These are phyloP conservation scores for Lonchura striata DNA, from an alignment of 2,113 vertebrate species.

Conservation along the genomic window DNA sequence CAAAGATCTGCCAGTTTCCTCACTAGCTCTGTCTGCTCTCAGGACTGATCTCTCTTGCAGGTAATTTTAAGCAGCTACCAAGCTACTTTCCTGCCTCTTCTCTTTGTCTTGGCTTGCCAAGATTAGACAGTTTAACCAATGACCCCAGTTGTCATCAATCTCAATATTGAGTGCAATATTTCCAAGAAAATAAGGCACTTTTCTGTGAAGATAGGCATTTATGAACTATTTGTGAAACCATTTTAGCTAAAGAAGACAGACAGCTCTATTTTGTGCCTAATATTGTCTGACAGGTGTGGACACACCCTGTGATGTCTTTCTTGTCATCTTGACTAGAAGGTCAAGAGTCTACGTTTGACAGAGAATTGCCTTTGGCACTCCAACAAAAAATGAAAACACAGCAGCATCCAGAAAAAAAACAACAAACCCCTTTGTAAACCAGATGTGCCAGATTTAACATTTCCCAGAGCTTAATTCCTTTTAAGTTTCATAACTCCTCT, in stretches of 20 bases:
- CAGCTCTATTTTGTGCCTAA: constrained; percentile 16
- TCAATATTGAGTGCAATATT: not conserved
- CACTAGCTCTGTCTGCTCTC: not conserved
- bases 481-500: not conserved
- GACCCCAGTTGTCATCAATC: constrained; percentile 31
- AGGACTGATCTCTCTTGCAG: not conserved
- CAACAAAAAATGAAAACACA: not conserved
- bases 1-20: not conserved
- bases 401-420: not conserved
- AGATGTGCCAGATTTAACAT: constrained; percentile 17
- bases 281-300: constrained; percentile 14
- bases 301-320: constrained; percentile 39
- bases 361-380: constrained; percentile 19
- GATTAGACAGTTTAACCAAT: constrained; percentile 10
- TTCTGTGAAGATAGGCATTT: constrained; percentile 11
- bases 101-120: constrained; percentile 24
- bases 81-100: not conserved
- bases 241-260: constrained; percentile 50
- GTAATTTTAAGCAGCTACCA: not conserved
- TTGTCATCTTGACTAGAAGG: not conserved
- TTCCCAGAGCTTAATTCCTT: constrained; percentile 23
- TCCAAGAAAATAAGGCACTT: not conserved
- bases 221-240: constrained; percentile 22
- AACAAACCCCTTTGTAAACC: not conserved
- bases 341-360: constrained; percentile 42